Base-by-base conservation (phyloP, 2,113 vertebrate genomes). In the Hippocampus comes region DNA sequence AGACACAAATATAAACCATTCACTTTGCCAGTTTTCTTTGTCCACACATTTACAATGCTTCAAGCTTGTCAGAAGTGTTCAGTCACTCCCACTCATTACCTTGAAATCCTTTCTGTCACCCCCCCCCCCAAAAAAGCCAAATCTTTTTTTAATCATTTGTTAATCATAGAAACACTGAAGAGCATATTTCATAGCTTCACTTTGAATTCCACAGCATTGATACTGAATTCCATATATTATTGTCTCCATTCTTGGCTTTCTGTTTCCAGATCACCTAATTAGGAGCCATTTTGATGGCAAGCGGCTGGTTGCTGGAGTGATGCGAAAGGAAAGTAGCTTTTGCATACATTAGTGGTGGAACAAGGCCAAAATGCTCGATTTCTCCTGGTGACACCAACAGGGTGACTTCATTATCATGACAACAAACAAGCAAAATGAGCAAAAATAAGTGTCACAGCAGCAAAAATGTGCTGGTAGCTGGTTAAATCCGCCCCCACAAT, bases 381-480 rank as follows among this genome's bases (percentile, higher is more conserved):
- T 88, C 79, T 89, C 84, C 84, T 81, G 87, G 85, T 87, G 87
- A 88, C 89, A 90, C 79, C 74, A 81, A 88, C 87, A 78, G 82
- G 83, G 86, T 75, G 77, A 89, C 88, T 85, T 90, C 84, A 90
- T 90, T 90, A 91, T 81, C 85, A 85, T 85, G 86, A 90, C 85
- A 91, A 90, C 88, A 88, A 91, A 91, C 86, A 87, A 85, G 77
- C 74, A 17, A 89, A 89, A 87, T 82, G 78, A 89, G 85, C 84
- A 78, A 82, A 88, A 88, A 86, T 82, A 84, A 84, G 77, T 79
- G 87, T 88, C 81, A 83, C 75, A 86, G 79, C 78, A 75, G 82
- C 84, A 84, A 82, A 84, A 84, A 85, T 61, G 63, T 61, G 67
- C 74, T 63, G 38, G 70, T 80, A 78, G 81, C 86, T 82, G 82